A percentile compares a stretch with the other conserved stretches of the same genome.
These are phyloP conservation scores for Ophiodon elongatus DNA, from an alignment of 2,113 vertebrate species.

Conservation along the genomic window DNA sequence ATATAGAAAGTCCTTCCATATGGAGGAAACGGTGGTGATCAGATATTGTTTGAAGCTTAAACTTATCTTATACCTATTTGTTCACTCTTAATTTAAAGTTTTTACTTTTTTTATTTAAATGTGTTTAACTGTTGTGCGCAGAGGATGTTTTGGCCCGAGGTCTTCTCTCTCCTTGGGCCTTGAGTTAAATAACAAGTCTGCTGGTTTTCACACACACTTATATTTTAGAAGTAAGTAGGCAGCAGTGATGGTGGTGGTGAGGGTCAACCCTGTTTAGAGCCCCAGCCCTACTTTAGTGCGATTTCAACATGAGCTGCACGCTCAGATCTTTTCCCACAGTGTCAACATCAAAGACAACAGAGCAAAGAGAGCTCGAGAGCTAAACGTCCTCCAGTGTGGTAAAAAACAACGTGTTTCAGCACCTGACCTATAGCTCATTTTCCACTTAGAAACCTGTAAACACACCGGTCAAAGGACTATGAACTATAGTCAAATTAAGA, in stretches of 20 bases:
- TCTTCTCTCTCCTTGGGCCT: background rate
- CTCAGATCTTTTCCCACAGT: conserved; percentile 25
- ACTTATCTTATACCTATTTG: background rate
- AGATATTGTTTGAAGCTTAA: background rate
- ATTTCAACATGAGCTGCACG: conserved; percentile 27
- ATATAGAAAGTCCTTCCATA: background rate
- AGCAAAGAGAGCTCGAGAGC: conserved; percentile 21
- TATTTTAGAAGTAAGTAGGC: conserved; percentile 5
- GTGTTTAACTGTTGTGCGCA: no score
- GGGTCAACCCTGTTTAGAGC: conserved; percentile 10
- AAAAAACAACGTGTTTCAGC: conserved; percentile 40
- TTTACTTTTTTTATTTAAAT: background rate
- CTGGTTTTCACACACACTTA: conserved; percentile 26
- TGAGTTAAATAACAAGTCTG: background rate
- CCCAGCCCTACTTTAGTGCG: background rate
- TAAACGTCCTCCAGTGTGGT: conserved; percentile 25
- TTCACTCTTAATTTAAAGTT: background rate
- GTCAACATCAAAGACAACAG: conserved; percentile 61
- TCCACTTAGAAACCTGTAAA: conserved; percentile 48
- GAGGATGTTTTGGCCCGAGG: background rate
- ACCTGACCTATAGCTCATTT: conserved; percentile 40
- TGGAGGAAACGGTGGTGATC: background rate
- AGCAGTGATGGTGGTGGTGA: background rate
- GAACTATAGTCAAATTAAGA: background rate
- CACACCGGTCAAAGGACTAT: background rate